Conservation (phyloP, 1,140 invertebrate species). For the Harpegnathos saltator region DNA sequence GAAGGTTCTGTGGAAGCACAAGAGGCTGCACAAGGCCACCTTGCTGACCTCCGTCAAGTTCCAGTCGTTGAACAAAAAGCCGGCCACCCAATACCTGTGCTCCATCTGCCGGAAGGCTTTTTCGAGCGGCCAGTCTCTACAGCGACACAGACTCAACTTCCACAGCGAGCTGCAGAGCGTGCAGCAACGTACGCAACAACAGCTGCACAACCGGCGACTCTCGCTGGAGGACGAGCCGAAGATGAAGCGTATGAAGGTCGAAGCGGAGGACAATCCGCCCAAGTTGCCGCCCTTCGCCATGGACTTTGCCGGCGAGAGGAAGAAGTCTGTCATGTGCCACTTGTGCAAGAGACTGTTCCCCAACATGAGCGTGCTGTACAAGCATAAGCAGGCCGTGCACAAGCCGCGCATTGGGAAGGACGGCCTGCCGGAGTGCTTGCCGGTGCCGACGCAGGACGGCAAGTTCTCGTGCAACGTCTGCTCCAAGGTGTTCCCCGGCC, state of each 20-base stretch:
- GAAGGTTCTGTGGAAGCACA: conserved; percentile 86
- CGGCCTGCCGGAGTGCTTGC: conserved; percentile 80
- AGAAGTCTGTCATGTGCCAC: conserved; percentile 80
- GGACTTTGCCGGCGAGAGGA: conserved; percentile 45
- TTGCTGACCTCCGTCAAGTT: conserved; percentile 64
- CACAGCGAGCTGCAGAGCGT: conserved; percentile 29
- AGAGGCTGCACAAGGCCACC: conserved; percentile 80
- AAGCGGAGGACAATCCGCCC: not conserved
- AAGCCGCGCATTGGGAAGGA: conserved; percentile 70
- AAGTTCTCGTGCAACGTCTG: conserved; percentile 87
- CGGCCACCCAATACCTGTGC: conserved; percentile 84
- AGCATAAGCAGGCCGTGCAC: conserved; percentile 80
- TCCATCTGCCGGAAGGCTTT: conserved; percentile 87
- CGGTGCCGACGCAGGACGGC: conserved; percentile 84
- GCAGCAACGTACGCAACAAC: conserved; percentile 6
- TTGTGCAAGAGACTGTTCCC: conserved; percentile 80
- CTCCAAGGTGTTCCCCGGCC: conserved; percentile 86
- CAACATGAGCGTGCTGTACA: conserved; percentile 81
- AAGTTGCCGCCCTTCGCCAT: not conserved
- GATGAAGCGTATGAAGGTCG: conserved; percentile 38
- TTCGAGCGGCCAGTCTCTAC: conserved; percentile 80
- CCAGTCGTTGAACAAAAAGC: conserved; percentile 80
- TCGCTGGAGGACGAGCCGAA: conserved; percentile 35
- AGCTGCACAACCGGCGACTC: not conserved
- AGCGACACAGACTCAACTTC: conserved; percentile 59